phyloP scores from a whole-genome alignment of 2,797 vertebrate species.

The Triplophysa bombifrons region DNA sequence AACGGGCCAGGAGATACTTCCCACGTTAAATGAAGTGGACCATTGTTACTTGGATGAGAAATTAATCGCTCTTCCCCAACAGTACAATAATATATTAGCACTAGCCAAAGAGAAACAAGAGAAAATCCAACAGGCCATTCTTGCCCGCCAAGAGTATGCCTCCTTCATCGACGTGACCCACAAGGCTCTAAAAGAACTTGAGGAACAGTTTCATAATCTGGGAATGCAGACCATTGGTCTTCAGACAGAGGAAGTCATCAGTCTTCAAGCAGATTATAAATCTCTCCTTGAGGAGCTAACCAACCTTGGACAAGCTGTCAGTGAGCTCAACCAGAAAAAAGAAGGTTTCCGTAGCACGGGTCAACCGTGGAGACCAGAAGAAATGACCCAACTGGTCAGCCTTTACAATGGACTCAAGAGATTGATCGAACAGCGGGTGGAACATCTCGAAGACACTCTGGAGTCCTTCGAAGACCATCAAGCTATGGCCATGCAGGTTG shows the following conservation, averaged over 20 bases:
- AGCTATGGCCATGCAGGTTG: slow-evolving; percentile 75
- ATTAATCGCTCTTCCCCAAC: slow-evolving; percentile 88
- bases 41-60: slow-evolving; percentile 92
- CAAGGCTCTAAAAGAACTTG: slow-evolving; percentile 86
- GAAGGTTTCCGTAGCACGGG: slow-evolving; percentile 91
- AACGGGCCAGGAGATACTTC: slow-evolving; percentile 90
- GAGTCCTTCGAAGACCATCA: slow-evolving; percentile 79
- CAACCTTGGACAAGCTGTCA: slow-evolving; percentile 82
- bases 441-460: slow-evolving; percentile 77
- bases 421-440: slow-evolving; percentile 78
- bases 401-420: slow-evolving; percentile 82
- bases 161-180: slow-evolving; percentile 88
- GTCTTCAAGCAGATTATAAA: slow-evolving; percentile 77
- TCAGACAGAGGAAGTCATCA: slow-evolving; percentile 73
- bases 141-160: slow-evolving; percentile 86
- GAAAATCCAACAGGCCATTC: slow-evolving; percentile 89
- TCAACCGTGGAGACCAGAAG: slow-evolving; percentile 86
- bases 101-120: slow-evolving; percentile 93
- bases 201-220: slow-evolving; percentile 87
- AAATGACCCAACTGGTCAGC: slow-evolving; percentile 82
- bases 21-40: slow-evolving; percentile 91
- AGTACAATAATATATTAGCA: slow-evolving; percentile 85
- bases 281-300: slow-evolving; percentile 80
- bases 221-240: slow-evolving; percentile 78
- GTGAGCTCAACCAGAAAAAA: slow-evolving; percentile 90